These are phyloP conservation scores for Oncopodura yosiiana DNA, from an alignment of 1,140 invertebrate species.

Conservation along the genomic window DNA sequence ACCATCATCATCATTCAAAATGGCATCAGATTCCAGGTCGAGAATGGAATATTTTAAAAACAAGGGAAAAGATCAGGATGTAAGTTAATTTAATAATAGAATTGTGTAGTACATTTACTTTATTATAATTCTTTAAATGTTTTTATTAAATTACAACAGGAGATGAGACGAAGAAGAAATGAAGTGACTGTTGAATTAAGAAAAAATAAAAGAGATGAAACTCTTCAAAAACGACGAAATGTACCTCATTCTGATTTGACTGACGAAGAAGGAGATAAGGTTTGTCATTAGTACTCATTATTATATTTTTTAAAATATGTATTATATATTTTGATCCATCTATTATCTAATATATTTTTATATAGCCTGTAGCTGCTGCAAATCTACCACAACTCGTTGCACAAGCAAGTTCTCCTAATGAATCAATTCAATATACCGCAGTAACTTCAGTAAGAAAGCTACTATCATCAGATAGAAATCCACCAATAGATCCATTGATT, in stretches of 20 bases:
- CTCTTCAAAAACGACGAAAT: constrained; percentile 87
- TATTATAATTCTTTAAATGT: background rate
- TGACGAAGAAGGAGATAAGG: constrained; percentile 43
- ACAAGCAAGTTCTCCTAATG: constrained; percentile 56
- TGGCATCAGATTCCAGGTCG: constrained; percentile 64
- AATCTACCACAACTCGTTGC: constrained; percentile 59
- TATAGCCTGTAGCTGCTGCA: constrained; percentile 48
- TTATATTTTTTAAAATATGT: background rate
- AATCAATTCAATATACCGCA: constrained; percentile 62
- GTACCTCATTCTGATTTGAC: constrained; percentile 71
- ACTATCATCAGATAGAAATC: constrained; percentile 92
- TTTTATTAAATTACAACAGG: constrained; percentile 46
- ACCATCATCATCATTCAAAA: no score
- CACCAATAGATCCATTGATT: constrained; percentile 96
- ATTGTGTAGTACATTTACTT: background rate
- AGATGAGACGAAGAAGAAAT: constrained; percentile 88
- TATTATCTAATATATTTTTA: constrained; percentile 1
- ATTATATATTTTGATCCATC: background rate
- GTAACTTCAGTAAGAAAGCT: constrained; percentile 85
- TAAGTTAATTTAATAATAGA: constrained; percentile 58
- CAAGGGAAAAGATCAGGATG: constrained; percentile 93
- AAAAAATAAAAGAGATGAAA: constrained; percentile 95
- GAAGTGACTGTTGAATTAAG: constrained; percentile 91
- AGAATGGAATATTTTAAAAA: constrained; percentile 88
- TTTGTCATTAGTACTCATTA: constrained; percentile 27